Percentiles rank a stretch among this genome's conserved stretches.
Conservation (phyloP, 2,113 vertebrate genomes). For the Brachypodius melanocephalos region DNA sequence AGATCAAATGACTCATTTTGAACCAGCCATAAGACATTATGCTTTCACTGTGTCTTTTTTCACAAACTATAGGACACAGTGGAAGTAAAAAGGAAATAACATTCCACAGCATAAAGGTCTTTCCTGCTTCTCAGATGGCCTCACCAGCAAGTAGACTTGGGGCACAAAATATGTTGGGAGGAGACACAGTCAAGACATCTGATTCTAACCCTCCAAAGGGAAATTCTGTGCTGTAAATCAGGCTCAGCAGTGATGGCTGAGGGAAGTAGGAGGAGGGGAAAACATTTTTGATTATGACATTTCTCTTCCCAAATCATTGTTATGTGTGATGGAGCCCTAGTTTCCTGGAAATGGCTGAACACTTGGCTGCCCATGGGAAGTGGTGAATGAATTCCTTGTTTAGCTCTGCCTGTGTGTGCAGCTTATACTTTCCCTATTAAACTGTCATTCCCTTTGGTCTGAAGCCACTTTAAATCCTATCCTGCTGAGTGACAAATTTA, state of each 20-base stretch:
- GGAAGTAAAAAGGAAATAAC: neutral
- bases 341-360: neutral
- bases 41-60: neutral
- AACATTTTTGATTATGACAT: neutral
- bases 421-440: neutral
- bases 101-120: neutral
- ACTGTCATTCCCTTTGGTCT: neutral
- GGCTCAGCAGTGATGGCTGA: neutral
- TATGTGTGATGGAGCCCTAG: neutral
- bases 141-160: accelerated
- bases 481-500: neutral
- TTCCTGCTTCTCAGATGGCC: neutral
- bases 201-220: neutral
- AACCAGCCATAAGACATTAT: neutral
- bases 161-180: neutral
- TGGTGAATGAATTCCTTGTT: neutral
- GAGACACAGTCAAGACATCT: neutral
- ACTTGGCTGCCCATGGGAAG: neutral
- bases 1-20: neutral
- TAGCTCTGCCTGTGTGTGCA: accelerated
- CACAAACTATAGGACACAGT: neutral
- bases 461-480: neutral
- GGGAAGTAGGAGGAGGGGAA: neutral
- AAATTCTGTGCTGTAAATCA: neutral
- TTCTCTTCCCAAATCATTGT: neutral